These are phyloP conservation scores for Unio delphinus DNA, from an alignment of 2,888 invertebrate species.

Conservation along the genomic window DNA sequence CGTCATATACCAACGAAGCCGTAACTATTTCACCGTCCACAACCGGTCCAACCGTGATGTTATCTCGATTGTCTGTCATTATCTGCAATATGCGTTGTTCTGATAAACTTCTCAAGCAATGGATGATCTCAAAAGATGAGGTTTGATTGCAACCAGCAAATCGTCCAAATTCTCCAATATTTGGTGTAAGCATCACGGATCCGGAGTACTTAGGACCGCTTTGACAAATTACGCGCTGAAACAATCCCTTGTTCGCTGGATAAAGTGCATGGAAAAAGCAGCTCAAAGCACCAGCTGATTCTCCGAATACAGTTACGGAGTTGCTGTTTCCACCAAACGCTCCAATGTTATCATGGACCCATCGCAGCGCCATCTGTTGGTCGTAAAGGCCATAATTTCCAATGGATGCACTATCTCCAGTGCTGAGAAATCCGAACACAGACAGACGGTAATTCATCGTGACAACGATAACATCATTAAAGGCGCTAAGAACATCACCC, in stretches of 20 bases:
- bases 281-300: slow-evolving; percentile 20
- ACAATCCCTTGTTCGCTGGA: slow-evolving; percentile 15
- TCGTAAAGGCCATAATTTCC: slow-evolving; percentile 68
- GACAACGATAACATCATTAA: slow-evolving; percentile 22
- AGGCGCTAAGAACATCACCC: slow-evolving; percentile 7
- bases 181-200: background rate
- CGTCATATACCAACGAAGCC: background rate
- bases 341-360: slow-evolving; percentile 57
- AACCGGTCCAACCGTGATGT: slow-evolving; percentile 4
- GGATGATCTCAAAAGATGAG: background rate
- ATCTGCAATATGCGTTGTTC: background rate
- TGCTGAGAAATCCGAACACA: slow-evolving; percentile 18
- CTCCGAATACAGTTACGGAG: slow-evolving; percentile 58
- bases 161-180: background rate
- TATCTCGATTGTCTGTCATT: too few species aligned
- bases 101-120: background rate
- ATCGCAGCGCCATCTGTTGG: slow-evolving; percentile 63
- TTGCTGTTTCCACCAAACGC: slow-evolving; percentile 61
- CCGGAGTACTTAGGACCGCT: slow-evolving; percentile 9
- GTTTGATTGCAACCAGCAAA: too few species aligned
- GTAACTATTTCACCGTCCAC: slow-evolving; percentile 17
- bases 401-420: slow-evolving; percentile 28
- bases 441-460: slow-evolving; percentile 24
- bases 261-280: slow-evolving; percentile 8
- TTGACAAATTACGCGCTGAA: slow-evolving; percentile 18